Percentiles rank a stretch among this genome's conserved stretches.
phyloP scores from a whole-genome alignment of 2,888 invertebrate genomes.

The Alentia gelatinosa region DNA sequence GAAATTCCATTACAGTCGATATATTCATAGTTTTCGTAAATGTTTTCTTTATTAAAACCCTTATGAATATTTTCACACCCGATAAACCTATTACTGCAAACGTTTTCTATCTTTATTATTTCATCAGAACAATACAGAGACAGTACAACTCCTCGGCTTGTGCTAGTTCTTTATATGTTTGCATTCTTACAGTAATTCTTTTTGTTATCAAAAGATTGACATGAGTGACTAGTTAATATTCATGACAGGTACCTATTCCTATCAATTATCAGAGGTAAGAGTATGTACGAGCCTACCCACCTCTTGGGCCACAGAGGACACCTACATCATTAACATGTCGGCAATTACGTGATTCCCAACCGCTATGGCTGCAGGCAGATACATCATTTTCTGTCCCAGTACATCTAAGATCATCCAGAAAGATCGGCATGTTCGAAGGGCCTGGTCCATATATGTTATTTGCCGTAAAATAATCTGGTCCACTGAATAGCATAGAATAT shows the following conservation, averaged over 20 bases:
- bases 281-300: too few relatives aligned
- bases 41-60: too few relatives aligned
- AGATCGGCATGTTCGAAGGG: background rate
- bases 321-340: background rate
- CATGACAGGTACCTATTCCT: background rate
- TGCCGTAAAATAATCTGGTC: background rate
- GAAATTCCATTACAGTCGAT: too few relatives aligned
- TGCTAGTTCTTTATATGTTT: background rate
- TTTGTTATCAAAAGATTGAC: background rate
- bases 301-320: background rate
- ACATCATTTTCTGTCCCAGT: background rate
- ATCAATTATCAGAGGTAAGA: background rate
- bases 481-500: too few relatives aligned
- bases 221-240: background rate
- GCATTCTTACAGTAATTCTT: background rate
- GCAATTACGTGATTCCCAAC: background rate
- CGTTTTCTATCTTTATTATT: background rate
- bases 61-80: too few relatives aligned
- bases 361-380: background rate
- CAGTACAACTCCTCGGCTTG: background rate
- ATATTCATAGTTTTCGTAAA: too few relatives aligned
- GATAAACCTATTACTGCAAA: too few relatives aligned
- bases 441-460: background rate
- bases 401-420: background rate
- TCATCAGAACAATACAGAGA: background rate